These are phyloP conservation scores for Elaphurus davidianus DNA, from an alignment of 2,113 vertebrate genomes.

Conservation along the genomic window DNA sequence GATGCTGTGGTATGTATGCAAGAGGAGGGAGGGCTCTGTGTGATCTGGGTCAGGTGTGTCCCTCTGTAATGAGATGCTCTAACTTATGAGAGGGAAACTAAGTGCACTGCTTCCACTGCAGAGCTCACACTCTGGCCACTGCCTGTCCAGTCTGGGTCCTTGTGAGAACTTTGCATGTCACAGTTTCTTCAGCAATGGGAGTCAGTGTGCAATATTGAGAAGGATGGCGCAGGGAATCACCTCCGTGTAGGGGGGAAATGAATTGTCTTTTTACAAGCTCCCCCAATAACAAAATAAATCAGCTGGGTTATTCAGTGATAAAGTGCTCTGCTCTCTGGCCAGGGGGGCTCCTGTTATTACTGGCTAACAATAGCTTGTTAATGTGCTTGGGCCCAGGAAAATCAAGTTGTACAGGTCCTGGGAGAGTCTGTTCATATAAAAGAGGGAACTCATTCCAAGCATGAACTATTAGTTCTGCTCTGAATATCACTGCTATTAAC, in stretches of 20 bases:
- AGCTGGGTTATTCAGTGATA: neutral
- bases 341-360: slow-evolving; percentile 39
- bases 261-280: slow-evolving; percentile 28
- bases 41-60: accelerated
- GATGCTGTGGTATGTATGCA: accelerated
- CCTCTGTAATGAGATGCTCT: neutral
- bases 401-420: slow-evolving; percentile 4
- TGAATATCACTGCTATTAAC: slow-evolving; percentile 58
- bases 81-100: neutral
- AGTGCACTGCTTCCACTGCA: neutral
- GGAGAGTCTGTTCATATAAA: slow-evolving; percentile 3
- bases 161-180: accelerated
- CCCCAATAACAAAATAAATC: slow-evolving; percentile 58
- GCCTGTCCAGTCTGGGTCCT: accelerated
- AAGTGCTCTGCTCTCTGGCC: neutral
- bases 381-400: neutral
- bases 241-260: neutral
- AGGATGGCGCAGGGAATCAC: neutral
- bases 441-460: slow-evolving; percentile 8
- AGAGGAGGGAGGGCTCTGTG: too few relatives aligned
- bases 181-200: neutral
- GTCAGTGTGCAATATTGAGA: neutral
- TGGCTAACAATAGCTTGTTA: slow-evolving; percentile 45
- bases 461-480: slow-evolving; percentile 59
- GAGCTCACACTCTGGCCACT: neutral